These are phyloP conservation scores for Heterotis niloticus DNA, from an alignment of 2,113 vertebrate genomes.

Conservation along the genomic window DNA sequence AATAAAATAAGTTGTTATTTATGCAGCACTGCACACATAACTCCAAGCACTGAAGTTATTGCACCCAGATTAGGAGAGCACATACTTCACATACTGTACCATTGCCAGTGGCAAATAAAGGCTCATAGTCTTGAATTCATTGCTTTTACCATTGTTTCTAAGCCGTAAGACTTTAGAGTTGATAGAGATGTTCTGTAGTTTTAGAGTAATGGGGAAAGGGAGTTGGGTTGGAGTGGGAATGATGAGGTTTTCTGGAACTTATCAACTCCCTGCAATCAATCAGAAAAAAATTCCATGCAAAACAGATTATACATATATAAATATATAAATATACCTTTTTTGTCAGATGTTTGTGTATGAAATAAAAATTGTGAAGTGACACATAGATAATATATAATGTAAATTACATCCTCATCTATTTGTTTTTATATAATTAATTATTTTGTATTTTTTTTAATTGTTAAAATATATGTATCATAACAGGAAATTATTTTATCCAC, in stretches of 20 bases:
- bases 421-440: conserved; percentile 60
- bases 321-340: conserved; percentile 57
- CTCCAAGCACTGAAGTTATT: conserved; percentile 44
- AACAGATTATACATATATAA: conserved; percentile 46
- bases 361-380: conserved; percentile 60
- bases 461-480: conserved; percentile 59
- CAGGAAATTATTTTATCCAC: conserved; percentile 66
- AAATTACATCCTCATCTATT: conserved; percentile 58
- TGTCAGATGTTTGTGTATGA: conserved; percentile 67
- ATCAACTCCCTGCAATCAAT: conserved; percentile 1
- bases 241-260: too few species aligned
- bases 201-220: background rate
- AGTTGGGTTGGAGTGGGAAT: too few species aligned
- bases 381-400: conserved; percentile 51
- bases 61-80: background rate
- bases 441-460: conserved; percentile 68
- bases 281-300: conserved; percentile 20
- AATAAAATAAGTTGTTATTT: conserved; percentile 52
- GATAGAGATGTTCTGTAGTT: background rate
- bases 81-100: background rate
- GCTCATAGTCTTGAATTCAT: background rate
- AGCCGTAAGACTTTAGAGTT: background rate
- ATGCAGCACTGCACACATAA: conserved; percentile 45
- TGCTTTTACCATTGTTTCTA: background rate
- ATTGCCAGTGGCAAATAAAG: too few species aligned